phyloP scores from a whole-genome alignment of 2,113 vertebrate species.

The Plecturocebus donacophilus region DNA sequence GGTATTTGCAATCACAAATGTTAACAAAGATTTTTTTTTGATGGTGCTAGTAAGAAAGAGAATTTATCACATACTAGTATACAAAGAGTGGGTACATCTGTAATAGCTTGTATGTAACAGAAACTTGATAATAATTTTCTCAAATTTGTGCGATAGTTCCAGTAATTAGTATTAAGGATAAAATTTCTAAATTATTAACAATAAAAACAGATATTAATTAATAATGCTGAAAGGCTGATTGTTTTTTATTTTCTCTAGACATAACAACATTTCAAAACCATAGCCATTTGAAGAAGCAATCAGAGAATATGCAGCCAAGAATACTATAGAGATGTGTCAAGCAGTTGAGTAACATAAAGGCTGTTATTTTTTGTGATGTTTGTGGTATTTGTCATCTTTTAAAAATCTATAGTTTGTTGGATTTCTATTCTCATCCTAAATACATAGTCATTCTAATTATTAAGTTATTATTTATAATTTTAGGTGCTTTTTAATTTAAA shows the following conservation, averaged over 20 bases:
- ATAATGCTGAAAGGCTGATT: neutral
- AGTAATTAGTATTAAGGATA: neutral
- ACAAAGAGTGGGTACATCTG: neutral
- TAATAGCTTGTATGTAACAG: neutral
- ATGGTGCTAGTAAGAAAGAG: neutral
- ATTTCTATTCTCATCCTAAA: conserved; percentile 52
- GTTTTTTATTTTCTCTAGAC: conserved; percentile 33
- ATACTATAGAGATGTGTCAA: neutral
- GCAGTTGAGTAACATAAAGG: neutral
- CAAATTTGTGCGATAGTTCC: neutral
- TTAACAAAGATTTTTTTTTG: neutral
- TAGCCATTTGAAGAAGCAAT: neutral
- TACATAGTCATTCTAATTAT: conserved; percentile 21
- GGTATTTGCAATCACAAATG: neutral
- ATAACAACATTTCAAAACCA: conserved; percentile 29
- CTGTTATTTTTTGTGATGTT: neutral
- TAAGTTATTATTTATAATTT: conserved; percentile 43
- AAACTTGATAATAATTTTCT: neutral
- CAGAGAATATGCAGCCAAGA: neutral
- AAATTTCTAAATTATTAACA: neutral
- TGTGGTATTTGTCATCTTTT: neutral
- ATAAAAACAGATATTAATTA: conserved; percentile 4
- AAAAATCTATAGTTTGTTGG: neutral
- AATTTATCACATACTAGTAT: neutral
- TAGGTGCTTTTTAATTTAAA: neutral